Conservation (phyloP, 1,140 invertebrate species). For the Drosophila takahashii region DNA sequence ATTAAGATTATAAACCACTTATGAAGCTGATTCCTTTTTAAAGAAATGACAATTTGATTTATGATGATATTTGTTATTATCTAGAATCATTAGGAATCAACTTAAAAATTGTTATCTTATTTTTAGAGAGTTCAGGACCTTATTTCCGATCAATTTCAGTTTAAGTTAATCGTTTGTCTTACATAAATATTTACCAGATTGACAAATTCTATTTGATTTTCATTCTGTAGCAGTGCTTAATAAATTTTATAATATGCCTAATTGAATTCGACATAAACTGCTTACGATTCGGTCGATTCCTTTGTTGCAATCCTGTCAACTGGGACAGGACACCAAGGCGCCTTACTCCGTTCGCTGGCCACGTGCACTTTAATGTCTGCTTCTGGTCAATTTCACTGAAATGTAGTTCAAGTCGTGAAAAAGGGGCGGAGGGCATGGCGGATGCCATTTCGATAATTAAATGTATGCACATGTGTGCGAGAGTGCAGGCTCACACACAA, state of each 20-base stretch:
- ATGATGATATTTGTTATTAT: no score
- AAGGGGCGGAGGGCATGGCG: constrained; percentile 20
- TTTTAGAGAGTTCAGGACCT: no score
- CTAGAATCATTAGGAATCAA: no score
- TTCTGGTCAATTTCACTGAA: constrained; percentile 67
- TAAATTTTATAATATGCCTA: constrained; percentile 51
- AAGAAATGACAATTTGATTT: no score
- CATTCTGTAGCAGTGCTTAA: constrained; percentile 3
- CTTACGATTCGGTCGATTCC: constrained; percentile 25
- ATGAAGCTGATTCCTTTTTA: no score
- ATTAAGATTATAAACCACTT: no score
- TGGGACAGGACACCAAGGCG: constrained; percentile 30
- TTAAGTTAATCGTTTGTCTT: neutral
- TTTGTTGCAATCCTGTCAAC: constrained; percentile 16
- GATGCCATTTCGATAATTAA: constrained; percentile 80
- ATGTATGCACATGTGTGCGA: constrained; percentile 60
- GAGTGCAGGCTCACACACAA: constrained; percentile 8
- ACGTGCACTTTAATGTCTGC: constrained; percentile 54
- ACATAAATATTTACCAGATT: constrained; percentile 2
- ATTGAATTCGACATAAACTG: constrained; percentile 56
- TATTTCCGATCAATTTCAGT: no score
- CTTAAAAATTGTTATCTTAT: no score
- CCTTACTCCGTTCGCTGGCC: constrained; percentile 22
- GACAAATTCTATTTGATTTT: constrained; percentile 22
- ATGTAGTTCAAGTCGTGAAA: constrained; percentile 58